Base-by-base conservation (phyloP, 1,140 invertebrate genomes). In the Aphis craccivora region DNA sequence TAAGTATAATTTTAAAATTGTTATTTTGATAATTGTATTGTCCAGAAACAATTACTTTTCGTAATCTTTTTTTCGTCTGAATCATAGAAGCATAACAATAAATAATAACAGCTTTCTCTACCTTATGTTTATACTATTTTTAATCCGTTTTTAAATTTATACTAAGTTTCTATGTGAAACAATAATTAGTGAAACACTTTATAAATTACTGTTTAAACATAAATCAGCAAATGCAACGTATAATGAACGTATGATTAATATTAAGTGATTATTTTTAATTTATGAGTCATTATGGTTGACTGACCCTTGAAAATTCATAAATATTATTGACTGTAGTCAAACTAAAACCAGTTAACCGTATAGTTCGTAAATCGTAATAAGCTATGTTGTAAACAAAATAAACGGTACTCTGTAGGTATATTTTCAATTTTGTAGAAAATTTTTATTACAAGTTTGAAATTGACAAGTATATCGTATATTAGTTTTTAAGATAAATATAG, bases 51-150 rank as follows among this genome's bases (percentile, higher is more conserved):
- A 90, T 60, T 90, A 90, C 35, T 60, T 35, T 90, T 90, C 14
- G 35, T 53, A 40, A 90, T 90, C 51, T 55, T 90, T 90, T 90
- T 11, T 90, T 60, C 35, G 0, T 25, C 88, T 90, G 22, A 90
- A 40, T 90, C 88, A 90, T 90, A 90, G 88, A 55, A 90, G 35
- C 88, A 90, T 90, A 40, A 90, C 88, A 90, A 55, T 4, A 45
- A 23, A 51, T 51, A 51, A 51, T 51, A 51, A 89, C 40, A 23
- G 88, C 88, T 90, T 90, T 90, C 88, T 90, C 88, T 89, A 25
- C 45, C 9, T 22, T 35, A 51, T 1, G 22, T 87, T 53, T 25
- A 37, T 55, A n/a, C 30, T 45, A 30, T 30, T 40, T 40, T 25
- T 30, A 37, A 40, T 55, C 35, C n/a, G 37, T 40, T 35, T 40